phyloP scores from a whole-genome alignment of 2,888 invertebrate species.

The Onchidella celtica region DNA sequence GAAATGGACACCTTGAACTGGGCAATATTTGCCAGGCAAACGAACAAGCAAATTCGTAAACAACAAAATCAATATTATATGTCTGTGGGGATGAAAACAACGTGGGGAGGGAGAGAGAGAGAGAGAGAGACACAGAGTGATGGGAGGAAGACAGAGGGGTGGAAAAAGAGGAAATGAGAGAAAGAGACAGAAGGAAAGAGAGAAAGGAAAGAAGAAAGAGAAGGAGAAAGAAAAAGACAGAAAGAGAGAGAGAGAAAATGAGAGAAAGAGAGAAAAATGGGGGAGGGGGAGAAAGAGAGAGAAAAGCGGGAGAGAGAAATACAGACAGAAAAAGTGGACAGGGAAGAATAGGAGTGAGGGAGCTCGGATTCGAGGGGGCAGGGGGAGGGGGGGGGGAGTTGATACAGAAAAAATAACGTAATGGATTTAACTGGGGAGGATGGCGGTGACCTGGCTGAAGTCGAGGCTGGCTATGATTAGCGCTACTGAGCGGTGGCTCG shows the following conservation, averaged over 20 bases:
- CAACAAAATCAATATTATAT: no score
- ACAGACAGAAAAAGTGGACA: neutral
- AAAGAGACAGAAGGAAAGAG: slow-evolving; percentile 2
- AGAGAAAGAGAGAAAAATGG: slow-evolving; percentile 5
- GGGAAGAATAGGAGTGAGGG: neutral
- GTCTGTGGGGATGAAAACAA: no score
- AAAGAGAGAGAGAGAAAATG: slow-evolving; percentile 22
- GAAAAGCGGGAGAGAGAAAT: neutral
- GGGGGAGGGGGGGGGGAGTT: slow-evolving; percentile 17
- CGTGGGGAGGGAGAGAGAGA: slow-evolving; percentile 25
- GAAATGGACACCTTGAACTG: no score
- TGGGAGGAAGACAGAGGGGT: neutral
- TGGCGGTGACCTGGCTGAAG: no score
- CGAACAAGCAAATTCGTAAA: no score
- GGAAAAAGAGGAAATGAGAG: neutral
- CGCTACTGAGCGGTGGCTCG: no score
- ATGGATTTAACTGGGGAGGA: no score
- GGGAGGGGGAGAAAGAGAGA: neutral
- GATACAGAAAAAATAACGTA: neutral
- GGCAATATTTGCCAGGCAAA: neutral
- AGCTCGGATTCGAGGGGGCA: neutral
- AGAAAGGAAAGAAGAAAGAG: neutral
- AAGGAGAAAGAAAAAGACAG: neutral
- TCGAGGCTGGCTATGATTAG: no score
- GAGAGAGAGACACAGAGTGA: slow-evolving; percentile 8